Base-by-base conservation (phyloP, 2,113 vertebrate genomes). In the Dunckerocampus dactyliophorus region DNA sequence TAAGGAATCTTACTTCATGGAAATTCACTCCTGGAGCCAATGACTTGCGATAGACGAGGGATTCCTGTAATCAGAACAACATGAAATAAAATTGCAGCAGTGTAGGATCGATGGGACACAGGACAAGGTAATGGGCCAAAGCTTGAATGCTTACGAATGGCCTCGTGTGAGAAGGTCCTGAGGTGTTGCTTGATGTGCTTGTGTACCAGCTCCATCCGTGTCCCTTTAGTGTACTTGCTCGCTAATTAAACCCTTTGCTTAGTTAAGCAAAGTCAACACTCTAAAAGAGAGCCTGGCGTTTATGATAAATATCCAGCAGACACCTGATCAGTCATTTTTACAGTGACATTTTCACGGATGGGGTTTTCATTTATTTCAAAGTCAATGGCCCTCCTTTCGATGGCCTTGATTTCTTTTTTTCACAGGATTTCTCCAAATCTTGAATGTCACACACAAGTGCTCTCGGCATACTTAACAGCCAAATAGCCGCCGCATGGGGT, bases 361-460 rank as follows among this genome's bases (percentile, higher is more conserved):
- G 59, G 58, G 50, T 56, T 71, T 71, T 73, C 55, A 72, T 66
- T 71, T 51, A 47, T 75, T 70, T 75, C 74, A 85, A 81, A 82
- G 76, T 87, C 79, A 84, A 76, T 59, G 68, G 59, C 63, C 43
- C 63, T 69, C 53, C 51, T 62, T 53, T 67, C 46, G 48, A 65
- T 72, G 60, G 68, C 71, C 66, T 76, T 60, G 22, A 55, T 59
- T 69, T 67, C 24, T 46, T 62, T 56, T 49, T 55, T 57, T 45
- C 45, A 65, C 66, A 51, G 65, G 61, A 72, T 82, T 82, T 62
- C 70, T 65, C 22, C 49, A 75, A 76, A 75, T 81, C 77, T 76
- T 76, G 69, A 82, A 81, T 69, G 74, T 82, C 81, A 79, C 72
- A 19, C 63, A 59, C 13, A 47, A 73, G 72, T 69, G 71, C 71